Evolutionary conservation across 2,888 invertebrate species (phyloP), one percentile per base, ranked within the genome.

Genomic region (Xanthorhoe designata): DNA sequence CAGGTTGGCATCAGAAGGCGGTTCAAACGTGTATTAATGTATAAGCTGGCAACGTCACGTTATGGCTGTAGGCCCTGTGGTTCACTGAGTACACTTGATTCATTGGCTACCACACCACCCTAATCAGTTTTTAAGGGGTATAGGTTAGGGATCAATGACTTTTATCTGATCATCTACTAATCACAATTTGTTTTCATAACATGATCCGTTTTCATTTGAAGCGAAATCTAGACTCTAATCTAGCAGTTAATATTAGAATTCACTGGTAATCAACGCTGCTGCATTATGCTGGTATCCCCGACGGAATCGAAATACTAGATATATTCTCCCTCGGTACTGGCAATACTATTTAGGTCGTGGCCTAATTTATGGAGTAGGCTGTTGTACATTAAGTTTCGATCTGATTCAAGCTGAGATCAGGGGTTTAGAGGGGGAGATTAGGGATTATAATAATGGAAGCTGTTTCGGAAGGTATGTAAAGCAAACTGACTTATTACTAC

Each of bases 301-400:
- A 17, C 1, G 38, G 57, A 57, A 56, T 53, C 29, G 29, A 58
- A 58, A 47, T 62, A 19, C 53, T 58, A 61, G 52, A 42, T 66
- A 57, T 57, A 64, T 52, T 49, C 29, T 50, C 29, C 58, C 47
- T 17, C 10, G 38, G 17, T 13, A 42, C 24, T 47, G 54, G 51
- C 51, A 54, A 49, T 51, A 45, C 53, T 55, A 63, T 59, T 59
- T 38, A 62, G 59, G 62, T 59, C 66, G 51, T 38, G 59, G 13
- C 38, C 66, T 66, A 51, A 66, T 59, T 66, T 62, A 52, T 55
- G 38, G 38, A 29, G 19, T n/a, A 52, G 57, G n/a, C 35, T 47
- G 17, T 54, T 42, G 64, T 54, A 50, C 53, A 58, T 63, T 58
- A 13, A 54, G 7, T 52, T 58, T 35, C 51, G 52, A 24, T 18